phyloP scores from a whole-genome alignment of 2,888 invertebrate genomes.

The Choristoneura rosaceana region DNA sequence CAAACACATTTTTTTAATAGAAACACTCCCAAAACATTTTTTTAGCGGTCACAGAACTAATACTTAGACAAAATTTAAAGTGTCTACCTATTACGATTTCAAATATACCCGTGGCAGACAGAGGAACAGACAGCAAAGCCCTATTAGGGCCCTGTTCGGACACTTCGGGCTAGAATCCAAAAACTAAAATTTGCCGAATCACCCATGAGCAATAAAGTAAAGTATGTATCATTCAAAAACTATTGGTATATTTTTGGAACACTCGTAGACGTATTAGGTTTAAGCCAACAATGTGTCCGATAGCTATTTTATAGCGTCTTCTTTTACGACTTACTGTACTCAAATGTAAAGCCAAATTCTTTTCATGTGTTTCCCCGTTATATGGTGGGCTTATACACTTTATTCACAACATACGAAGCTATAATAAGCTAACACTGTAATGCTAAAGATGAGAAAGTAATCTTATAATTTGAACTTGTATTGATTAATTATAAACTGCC shows the following conservation, averaged over 20 bases:
- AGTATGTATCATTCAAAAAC: not conserved
- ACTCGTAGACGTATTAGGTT: not conserved
- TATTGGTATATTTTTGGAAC: not conserved
- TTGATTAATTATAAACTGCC: conserved; percentile 5
- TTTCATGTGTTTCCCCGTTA: not conserved
- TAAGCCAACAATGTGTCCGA: not conserved
- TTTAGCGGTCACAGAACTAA: too few species aligned
- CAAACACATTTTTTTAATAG: too few species aligned
- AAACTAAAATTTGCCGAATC: too few species aligned
- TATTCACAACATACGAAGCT: not conserved
- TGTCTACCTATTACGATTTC: too few species aligned
- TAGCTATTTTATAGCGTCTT: conserved; percentile 4
- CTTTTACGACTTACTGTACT: conserved; percentile 18
- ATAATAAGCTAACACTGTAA: not conserved
- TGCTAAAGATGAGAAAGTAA: too few species aligned
- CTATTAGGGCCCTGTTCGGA: too few species aligned
- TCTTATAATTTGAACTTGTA: not conserved
- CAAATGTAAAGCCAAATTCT: conserved; percentile 15
- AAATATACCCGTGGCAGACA: too few species aligned
- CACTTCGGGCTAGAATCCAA: too few species aligned
- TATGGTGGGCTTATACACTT: not conserved
- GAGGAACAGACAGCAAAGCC: too few species aligned
- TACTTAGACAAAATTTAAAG: too few species aligned
- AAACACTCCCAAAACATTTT: too few species aligned
- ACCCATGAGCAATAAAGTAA: too few species aligned